Base-by-base conservation (phyloP, 2,888 invertebrate species). In the Silvanus unidentatus region DNA sequence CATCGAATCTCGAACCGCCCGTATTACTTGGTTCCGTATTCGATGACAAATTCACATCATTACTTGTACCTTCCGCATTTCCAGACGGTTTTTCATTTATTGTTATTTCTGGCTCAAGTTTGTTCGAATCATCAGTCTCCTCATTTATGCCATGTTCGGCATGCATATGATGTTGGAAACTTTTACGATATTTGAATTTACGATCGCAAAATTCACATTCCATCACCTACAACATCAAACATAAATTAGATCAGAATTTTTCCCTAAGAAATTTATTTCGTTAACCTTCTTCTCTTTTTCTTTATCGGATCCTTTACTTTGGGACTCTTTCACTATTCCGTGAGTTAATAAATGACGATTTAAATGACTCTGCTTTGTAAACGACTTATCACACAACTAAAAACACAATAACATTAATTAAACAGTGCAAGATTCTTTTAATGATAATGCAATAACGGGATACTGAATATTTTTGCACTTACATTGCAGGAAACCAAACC, bases 191-290 rank as follows among this genome's bases (percentile, higher is more conserved):
- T 48, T 71, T 72, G 53, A 73, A 73, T 55, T 70, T 70, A 39
- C 72, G 60, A 56, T 72, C 73, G 52, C 73, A 73, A 53, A 70
- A 73, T 51, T 73, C 72, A 55, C 73, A 73, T 54, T 70, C 68
- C 66, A 72, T 69, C 28, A 66, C 55, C 68, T 68, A 36, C n/a
- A n/a, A n/a, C n/a, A n/a, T n/a, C n/a, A n/a, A n/a, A n/a, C n/a
- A n/a, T n/a, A n/a, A n/a, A n/a, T n/a, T n/a, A n/a, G n/a, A n/a
- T n/a, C n/a, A n/a, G 8, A 28, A 28, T 28, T 9, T 28, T 35
- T 10, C 13, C 6, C 6, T 35, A 35, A 35, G 6, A 10, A 11
- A 11, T 10, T 35, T 35, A 11, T 28, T 11, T 35, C 40, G 39
- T 16, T 44, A 44, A 63, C 63, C 57, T 59, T 62, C 52, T 65